Base-by-base conservation (phyloP, 2,888 invertebrate genomes). In the Drepanosiphum platanoidis region DNA sequence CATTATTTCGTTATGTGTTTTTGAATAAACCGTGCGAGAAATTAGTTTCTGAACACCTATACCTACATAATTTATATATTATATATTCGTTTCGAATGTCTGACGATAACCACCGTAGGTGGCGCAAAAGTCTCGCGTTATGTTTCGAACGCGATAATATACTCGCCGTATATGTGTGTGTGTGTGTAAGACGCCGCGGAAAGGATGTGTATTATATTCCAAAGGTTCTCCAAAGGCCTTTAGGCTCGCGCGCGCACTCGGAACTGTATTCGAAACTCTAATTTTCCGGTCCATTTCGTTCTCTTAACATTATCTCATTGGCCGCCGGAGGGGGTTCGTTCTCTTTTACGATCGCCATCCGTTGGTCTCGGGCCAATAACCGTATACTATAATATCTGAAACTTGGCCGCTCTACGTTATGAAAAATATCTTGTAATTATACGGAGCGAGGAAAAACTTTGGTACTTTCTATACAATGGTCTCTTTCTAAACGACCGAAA, bases 201-300 rank as follows among this genome's bases (percentile, higher is more conserved):
- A 32, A 58, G n/a, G 46, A 27, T 52, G 64, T 64, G 64, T 64
- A 79, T 61, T 1, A 11, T 27, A 68, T 70, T 70, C 27, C 39
- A 68, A 83, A 75, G 66, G 46, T 68, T 77, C 77, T 75, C 22
- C n/a, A n/a, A n/a, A n/a, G n/a, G 77, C 77, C 83, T 83, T 75
- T 32, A n/a, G 83, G 72, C 74, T 8, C 77, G 39, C 66, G 83
- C 66, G 71, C 18, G 13, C 46, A 30, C 83, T 27, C 4, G 58
- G 58, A 68, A 58, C 77, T 52, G 58, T 77, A 84, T 61, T 58
- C 39, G 77, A 77, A 68, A 77, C 66, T 84, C 84, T 84, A 84
- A 84, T 84, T 84, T 84, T 84, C 84, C 84, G 84, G 84, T 68
- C 84, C 84, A 84, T 84, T 84, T 84, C 77, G 75, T 84, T 77